phyloP scores from a whole-genome alignment of 2,888 invertebrate species.

The Drosophila subsilvestris region DNA sequence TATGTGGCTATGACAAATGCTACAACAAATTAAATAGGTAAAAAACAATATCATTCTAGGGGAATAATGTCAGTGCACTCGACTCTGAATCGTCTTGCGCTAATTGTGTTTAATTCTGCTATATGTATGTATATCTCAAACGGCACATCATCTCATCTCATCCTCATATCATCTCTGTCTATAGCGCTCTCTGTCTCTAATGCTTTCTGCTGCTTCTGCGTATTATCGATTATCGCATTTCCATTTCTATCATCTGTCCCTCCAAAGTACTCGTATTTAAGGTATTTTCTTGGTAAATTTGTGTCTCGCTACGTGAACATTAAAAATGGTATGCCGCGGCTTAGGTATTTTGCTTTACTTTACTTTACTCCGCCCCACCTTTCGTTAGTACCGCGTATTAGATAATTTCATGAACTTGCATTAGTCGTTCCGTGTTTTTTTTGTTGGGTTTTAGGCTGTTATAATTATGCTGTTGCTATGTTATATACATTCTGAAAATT shows the following conservation, averaged over 20 bases:
- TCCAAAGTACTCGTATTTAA: conserved; percentile 24
- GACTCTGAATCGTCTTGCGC: conserved; percentile 19
- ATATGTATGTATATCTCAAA: conserved; percentile 45
- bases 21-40: conserved; percentile 63
- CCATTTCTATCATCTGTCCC: conserved; percentile 38
- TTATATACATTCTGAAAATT: conserved; percentile 80
- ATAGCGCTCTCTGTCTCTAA: conserved; percentile 50
- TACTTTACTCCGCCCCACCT: background rate
- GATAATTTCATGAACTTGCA: conserved; percentile 58
- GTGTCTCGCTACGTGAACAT: conserved; percentile 60
- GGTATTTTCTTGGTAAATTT: conserved; percentile 42
- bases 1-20: conserved; percentile 74
- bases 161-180: conserved; percentile 26
- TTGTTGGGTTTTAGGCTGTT: conserved; percentile 45
- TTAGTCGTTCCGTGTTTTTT: conserved; percentile 45
- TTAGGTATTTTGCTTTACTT: conserved; percentile 43
- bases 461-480: conserved; percentile 23
- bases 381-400: conserved; percentile 48
- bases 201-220: conserved; percentile 36
- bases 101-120: conserved; percentile 59
- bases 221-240: conserved; percentile 13
- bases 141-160: conserved; percentile 40
- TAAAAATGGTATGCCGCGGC: conserved; percentile 64
- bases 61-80: conserved; percentile 34
- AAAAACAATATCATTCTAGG: conserved; percentile 42